phyloP scores from a whole-genome alignment of 2,113 vertebrate species.

The Mobula birostris region DNA sequence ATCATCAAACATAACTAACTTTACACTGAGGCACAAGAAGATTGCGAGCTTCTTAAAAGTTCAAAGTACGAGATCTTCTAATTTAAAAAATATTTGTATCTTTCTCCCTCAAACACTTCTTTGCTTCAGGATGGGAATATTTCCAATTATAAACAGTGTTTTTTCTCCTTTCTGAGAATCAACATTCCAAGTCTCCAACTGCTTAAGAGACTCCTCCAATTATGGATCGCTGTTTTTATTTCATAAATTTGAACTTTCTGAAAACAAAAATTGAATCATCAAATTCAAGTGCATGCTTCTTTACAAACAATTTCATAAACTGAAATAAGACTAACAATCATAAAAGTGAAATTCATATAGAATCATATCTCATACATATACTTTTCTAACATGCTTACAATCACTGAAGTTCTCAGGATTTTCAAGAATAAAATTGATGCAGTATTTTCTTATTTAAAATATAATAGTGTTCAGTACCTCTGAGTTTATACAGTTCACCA shows the following conservation, averaged over 20 bases:
- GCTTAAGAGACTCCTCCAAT: not conserved
- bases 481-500: slow-evolving; percentile 85
- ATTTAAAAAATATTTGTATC: not conserved
- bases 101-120: not conserved
- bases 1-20: not conserved
- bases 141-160: not conserved
- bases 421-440: not conserved
- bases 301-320: no score
- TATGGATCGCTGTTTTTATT: no score
- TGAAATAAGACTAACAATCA: not conserved
- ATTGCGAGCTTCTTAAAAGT: not conserved
- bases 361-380: not conserved
- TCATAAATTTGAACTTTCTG: not conserved
- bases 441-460: not conserved
- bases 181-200: not conserved
- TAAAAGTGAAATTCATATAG: not conserved
- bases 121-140: not conserved
- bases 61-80: not conserved
- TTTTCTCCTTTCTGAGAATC: not conserved
- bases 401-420: not conserved
- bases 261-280: not conserved
- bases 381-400: not conserved
- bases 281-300: not conserved
- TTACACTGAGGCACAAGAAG: not conserved
- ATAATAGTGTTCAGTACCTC: slow-evolving; percentile 60